Evolutionary conservation across 2,797 vertebrate species (phyloP).

Genomic region (Mustela erminea): DNA sequence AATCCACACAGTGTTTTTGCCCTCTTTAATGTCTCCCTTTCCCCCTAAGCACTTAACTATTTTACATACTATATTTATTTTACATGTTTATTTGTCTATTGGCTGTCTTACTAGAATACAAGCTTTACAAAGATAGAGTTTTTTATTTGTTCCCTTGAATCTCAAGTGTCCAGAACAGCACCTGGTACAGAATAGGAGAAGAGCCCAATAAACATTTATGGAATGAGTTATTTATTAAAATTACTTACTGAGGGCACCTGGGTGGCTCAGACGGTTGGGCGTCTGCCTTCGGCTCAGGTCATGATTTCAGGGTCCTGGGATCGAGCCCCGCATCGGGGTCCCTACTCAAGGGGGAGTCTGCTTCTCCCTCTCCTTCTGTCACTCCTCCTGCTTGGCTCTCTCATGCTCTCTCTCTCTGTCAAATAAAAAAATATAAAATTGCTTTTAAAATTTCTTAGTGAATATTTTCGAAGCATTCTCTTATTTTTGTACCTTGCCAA

Average conservation of each 20-base stretch:
- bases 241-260: background rate
- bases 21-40: background rate
- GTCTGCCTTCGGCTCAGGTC: too few relatives aligned
- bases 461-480: background rate
- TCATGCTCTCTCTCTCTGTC: too few relatives aligned
- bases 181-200: background rate
- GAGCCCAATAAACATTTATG: background rate
- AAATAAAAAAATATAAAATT: too few relatives aligned
- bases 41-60: background rate
- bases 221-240: constrained; percentile 1
- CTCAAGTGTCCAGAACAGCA: background rate
- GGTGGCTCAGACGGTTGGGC: too few relatives aligned
- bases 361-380: too few relatives aligned
- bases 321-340: too few relatives aligned
- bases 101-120: background rate
- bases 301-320: too few relatives aligned
- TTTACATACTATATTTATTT: background rate
- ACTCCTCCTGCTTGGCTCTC: too few relatives aligned
- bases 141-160: background rate
- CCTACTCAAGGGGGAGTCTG: too few relatives aligned
- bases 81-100: background rate
- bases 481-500: background rate
- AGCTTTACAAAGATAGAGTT: background rate
- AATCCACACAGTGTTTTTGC: background rate
- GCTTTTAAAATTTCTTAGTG: background rate